Evolutionary conservation across 1,140 invertebrate genomes (phyloP), one percentile per base, ranked within the genome.

Genomic region (Oscheius sp.): DNA sequence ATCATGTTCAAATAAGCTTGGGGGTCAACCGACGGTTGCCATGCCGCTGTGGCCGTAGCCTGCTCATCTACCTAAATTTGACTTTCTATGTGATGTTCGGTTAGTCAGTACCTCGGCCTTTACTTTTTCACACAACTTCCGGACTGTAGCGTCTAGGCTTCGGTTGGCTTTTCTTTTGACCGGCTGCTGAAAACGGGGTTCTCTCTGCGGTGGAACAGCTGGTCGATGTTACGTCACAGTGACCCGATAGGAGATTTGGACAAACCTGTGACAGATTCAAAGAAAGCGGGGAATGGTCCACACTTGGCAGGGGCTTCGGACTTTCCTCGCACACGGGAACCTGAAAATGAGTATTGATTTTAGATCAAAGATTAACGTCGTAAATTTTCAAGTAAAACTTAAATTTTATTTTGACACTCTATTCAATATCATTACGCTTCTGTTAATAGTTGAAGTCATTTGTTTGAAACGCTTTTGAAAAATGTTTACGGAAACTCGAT

Each of bases 1-100:
- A 55, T 55, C 49, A 55, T 55, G 23, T 55, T 55, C 49, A 55
- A 55, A 23, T 55, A 55, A 26, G 49, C 23, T 55, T 55, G 49
- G 23, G 49, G 49, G 23, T 55, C 49, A 4, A 55, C 49, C 15
- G 7, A 13, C 7, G 7, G 4, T 26, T 15, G 15, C 49, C 49
- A 55, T 7, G 7, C 23, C 7, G 49, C 23, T 4, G 23, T 13
- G 7, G 23, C 49, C 23, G 7, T 15, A 15, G 23, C 15, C 28
- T 55, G 49, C 7, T 55, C 49, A 26, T 55, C 49, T 23, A 7
- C 23, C 49, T 55, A 55, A 55, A 23, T 20, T n/a, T n/a, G n/a
- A n/a, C n/a, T n/a, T n/a, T n/a, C n/a, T n/a, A 23, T 20, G 28
- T 26, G 28, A 23, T 55, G 7, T 13, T n/a, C 49, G 7, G 15